phyloP scores from a whole-genome alignment of 1,140 invertebrate genomes.

The Drosophila repletoides region DNA sequence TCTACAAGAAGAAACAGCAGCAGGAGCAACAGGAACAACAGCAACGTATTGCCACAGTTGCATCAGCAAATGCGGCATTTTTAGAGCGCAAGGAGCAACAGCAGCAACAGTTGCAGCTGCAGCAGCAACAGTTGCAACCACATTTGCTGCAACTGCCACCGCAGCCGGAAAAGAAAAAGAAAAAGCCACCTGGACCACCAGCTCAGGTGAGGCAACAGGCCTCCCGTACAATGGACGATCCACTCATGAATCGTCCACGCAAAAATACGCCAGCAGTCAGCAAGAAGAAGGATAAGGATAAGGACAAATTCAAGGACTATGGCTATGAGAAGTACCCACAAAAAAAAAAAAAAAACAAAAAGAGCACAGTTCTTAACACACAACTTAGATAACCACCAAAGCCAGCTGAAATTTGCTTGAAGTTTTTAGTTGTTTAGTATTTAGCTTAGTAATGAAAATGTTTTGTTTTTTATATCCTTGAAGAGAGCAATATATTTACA shows the following conservation, averaged over 20 bases:
- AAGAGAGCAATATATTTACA: too few species aligned
- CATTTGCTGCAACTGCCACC: conserved; percentile 38
- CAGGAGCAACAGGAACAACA: conserved; percentile 67
- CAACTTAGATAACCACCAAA: conserved; percentile 26
- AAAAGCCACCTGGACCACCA: conserved; percentile 71
- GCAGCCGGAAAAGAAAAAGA: conserved; percentile 68
- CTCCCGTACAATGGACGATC: conserved; percentile 73
- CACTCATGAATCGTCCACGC: conserved; percentile 73
- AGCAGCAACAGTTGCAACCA: conserved; percentile 17
- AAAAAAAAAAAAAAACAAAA: conserved; percentile 1
- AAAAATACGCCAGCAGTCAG: conserved; percentile 36
- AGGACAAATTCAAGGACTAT: conserved; percentile 38
- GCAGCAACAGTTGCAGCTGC: conserved; percentile 15
- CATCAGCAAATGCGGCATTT: conserved; percentile 70
- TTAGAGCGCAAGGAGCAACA: conserved; percentile 55
- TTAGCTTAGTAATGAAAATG: too few species aligned
- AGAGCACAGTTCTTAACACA: conserved; percentile 5
- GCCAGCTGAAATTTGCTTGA: not conserved
- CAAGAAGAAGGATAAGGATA: conserved; percentile 67
- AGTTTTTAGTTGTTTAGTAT: too few species aligned
- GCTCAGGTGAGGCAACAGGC: conserved; percentile 67
- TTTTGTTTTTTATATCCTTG: not conserved
- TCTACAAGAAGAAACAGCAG: conserved; percentile 69
- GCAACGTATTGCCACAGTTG: conserved; percentile 70
- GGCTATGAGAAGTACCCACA: conserved; percentile 77